These are phyloP conservation scores for Branchinecta lindahli DNA, from an alignment of 1,140 invertebrate species.

Conservation along the genomic window DNA sequence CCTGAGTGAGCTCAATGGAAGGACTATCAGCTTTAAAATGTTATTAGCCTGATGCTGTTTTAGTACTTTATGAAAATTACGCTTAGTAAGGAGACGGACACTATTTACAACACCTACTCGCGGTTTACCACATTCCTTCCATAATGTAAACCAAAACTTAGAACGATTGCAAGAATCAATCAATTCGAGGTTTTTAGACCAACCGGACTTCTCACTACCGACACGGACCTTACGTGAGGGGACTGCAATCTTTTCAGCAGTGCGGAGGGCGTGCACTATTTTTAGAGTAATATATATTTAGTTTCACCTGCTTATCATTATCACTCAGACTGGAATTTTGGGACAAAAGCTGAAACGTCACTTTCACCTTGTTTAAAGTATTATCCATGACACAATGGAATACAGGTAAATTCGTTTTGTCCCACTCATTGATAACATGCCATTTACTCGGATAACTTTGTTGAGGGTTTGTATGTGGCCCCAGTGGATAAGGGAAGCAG, in stretches of 20 bases:
- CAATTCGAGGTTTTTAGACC: not conserved
- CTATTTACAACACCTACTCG: not conserved
- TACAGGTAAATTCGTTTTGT: not conserved
- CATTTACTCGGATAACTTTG: no score
- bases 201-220: not conserved
- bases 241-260: not conserved
- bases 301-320: not conserved
- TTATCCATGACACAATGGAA: not conserved
- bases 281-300: no score
- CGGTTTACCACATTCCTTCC: not conserved
- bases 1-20: not conserved
- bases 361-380: not conserved
- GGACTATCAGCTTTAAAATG: not conserved
- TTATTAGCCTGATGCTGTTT: not conserved
- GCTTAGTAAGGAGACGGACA: not conserved
- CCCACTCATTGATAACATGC: no score
- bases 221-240: constrained; percentile 3
- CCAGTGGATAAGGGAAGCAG: no score
- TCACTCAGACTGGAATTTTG: not conserved
- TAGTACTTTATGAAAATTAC: not conserved
- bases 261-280: not conserved
- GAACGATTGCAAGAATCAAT: not conserved
- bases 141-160: not conserved
- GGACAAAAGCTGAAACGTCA: not conserved
- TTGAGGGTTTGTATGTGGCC: no score